These are phyloP conservation scores for Corydoras sp. DNA, from an alignment of 2,113 vertebrate species.

Conservation along the genomic window DNA sequence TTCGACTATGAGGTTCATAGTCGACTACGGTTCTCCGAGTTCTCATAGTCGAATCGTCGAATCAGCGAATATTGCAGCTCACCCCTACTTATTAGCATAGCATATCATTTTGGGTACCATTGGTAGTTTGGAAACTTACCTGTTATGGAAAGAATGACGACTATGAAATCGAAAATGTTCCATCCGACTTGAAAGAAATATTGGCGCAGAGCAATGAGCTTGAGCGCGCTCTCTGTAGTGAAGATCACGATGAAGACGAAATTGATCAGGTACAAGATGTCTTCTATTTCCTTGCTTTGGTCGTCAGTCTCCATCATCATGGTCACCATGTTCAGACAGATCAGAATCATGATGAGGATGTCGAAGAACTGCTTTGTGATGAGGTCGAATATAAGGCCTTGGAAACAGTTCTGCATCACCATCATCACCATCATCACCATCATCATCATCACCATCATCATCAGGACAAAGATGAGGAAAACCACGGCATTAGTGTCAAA, in stretches of 20 bases:
- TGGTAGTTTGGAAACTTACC: constrained; percentile 61
- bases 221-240: constrained; percentile 80
- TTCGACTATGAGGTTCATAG: too few relatives aligned
- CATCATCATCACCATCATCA: too few relatives aligned
- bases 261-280: constrained; percentile 78
- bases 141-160: constrained; percentile 85
- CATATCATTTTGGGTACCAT: too few relatives aligned
- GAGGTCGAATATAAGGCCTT: constrained; percentile 82
- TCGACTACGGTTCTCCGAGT: too few relatives aligned
- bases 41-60: too few relatives aligned
- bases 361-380: constrained; percentile 86
- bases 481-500: constrained; percentile 4
- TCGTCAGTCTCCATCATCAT: constrained; percentile 97
- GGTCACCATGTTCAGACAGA: constrained; percentile 95
- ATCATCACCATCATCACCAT: background rate
- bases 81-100: too few relatives aligned
- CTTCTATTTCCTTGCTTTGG: constrained; percentile 74
- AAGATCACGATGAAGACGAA: constrained; percentile 86
- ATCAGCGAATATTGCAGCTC: too few relatives aligned
- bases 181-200: constrained; percentile 87
- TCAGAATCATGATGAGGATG: constrained; percentile 90
- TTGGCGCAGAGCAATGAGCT: constrained; percentile 79
- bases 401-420: constrained; percentile 70
- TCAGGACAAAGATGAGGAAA: too few relatives aligned
- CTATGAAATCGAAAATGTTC: constrained; percentile 96